Percentiles rank a stretch among this genome's conserved stretches.
Conservation (phyloP, 2,797 vertebrate species). For the Leptodactylus fallax region DNA sequence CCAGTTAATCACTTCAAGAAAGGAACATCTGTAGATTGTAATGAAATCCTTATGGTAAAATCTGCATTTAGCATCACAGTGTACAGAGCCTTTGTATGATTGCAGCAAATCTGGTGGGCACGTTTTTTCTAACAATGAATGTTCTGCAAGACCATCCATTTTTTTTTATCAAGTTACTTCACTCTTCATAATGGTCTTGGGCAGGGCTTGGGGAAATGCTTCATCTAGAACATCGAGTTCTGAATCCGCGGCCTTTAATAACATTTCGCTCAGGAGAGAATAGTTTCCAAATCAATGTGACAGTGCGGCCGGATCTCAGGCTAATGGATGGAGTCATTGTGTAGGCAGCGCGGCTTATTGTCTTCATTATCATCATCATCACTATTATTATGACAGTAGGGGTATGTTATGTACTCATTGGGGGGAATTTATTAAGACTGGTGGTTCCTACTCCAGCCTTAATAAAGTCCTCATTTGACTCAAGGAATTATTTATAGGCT, state of each 20-base stretch:
- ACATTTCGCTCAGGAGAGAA: conserved; percentile 7
- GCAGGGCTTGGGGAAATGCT: conserved; percentile 14
- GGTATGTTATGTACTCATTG: neutral
- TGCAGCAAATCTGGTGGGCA: neutral
- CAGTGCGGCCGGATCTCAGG: neutral
- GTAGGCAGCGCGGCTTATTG: neutral
- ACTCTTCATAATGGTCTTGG: neutral
- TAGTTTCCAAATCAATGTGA: conserved; percentile 1
- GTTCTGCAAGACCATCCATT: neutral
- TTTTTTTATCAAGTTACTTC: neutral
- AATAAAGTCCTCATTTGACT: too few species aligned
- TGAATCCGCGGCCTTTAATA: conserved; percentile 1
- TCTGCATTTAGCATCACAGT: neutral
- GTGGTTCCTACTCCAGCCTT: too few species aligned
- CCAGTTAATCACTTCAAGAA: neutral
- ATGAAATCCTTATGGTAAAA: neutral
- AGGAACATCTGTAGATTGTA: conserved; percentile 1
- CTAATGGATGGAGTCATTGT: neutral
- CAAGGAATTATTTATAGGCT: too few species aligned
- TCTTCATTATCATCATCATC: neutral
- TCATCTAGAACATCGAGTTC: conserved; percentile 29
- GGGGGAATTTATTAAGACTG: too few species aligned
- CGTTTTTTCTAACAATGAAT: neutral
- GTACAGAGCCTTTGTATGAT: neutral
- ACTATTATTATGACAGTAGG: neutral